phyloP scores from a whole-genome alignment of 2,113 vertebrate genomes.

The Prionailurus viverrinus region DNA sequence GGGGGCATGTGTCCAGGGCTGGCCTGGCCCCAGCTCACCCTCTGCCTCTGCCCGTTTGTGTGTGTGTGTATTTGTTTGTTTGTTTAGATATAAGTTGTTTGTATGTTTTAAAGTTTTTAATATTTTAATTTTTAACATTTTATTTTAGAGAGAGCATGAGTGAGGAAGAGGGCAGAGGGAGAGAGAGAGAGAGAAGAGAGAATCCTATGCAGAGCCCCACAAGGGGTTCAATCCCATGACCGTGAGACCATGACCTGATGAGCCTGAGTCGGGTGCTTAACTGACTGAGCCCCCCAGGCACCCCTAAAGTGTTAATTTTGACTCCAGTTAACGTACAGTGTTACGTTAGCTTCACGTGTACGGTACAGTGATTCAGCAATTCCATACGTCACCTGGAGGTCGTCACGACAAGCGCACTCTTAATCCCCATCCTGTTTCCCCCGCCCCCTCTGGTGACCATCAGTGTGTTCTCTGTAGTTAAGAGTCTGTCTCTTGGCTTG shows the following conservation, averaged over 20 bases:
- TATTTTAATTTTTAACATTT: not conserved
- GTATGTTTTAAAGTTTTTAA: not conserved
- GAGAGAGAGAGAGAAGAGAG: too few relatives aligned
- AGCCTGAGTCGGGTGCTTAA: too few relatives aligned
- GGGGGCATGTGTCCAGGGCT: not conserved
- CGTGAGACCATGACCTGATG: too few relatives aligned
- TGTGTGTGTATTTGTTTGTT: not conserved
- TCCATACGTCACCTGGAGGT: fast-evolving
- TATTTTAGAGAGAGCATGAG: too few relatives aligned
- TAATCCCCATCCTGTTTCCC: not conserved
- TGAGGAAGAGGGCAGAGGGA: too few relatives aligned
- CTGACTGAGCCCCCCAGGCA: too few relatives aligned
- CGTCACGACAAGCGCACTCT: not conserved
- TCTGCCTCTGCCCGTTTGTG: too few relatives aligned
- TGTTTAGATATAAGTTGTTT: not conserved
- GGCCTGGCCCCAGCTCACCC: not conserved
- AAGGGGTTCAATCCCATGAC: too few relatives aligned
- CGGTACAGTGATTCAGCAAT: fast-evolving
- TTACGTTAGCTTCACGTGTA: not conserved
- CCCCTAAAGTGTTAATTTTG: too few relatives aligned
- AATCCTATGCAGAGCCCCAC: too few relatives aligned
- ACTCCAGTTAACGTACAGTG: not conserved
- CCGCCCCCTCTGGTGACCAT: not conserved
- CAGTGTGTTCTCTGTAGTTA: not conserved
- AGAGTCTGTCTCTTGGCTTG: not conserved